Conservation (phyloP, 2,797 vertebrate species). For the Cyclura pinguis region DNA sequence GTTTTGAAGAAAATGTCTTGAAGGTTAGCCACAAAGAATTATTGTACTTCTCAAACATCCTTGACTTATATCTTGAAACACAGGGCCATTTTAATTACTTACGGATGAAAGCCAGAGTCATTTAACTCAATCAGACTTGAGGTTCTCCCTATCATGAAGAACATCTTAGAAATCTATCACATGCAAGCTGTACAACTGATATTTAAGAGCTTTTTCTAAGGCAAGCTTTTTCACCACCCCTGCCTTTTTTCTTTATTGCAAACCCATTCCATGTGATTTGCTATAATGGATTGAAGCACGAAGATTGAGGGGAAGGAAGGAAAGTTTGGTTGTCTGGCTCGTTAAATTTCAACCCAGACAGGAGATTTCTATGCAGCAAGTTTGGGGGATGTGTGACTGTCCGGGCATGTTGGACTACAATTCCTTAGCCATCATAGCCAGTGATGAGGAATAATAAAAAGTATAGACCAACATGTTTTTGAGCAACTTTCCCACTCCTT, state of each 20-base stretch:
- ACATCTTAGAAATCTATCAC: slow-evolving; percentile 48
- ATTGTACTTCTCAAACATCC: slow-evolving; percentile 58
- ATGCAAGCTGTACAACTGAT: slow-evolving; percentile 32
- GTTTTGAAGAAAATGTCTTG: slow-evolving; percentile 60
- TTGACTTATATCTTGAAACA: slow-evolving; percentile 61
- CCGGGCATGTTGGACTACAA: too few species aligned
- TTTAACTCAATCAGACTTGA: slow-evolving; percentile 45
- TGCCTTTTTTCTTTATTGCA: background rate
- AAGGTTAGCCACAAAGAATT: slow-evolving; percentile 63
- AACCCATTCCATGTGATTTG: background rate
- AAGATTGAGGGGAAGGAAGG: background rate
- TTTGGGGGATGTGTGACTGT: background rate
- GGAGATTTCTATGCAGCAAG: background rate
- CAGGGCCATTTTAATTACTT: slow-evolving; percentile 58
- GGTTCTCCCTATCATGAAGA: slow-evolving; percentile 48
- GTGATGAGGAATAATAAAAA: background rate
- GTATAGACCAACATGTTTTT: background rate
- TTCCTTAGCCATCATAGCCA: background rate
- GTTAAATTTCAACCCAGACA: background rate
- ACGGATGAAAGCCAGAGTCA: slow-evolving; percentile 46
- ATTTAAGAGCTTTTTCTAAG: slow-evolving; percentile 7
- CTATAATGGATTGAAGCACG: slow-evolving; percentile 16
- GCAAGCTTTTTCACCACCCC: background rate
- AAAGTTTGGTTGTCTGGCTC: background rate
- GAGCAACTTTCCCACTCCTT: background rate